Base-by-base conservation (phyloP, 2,113 vertebrate species). In the Climacteris rufus region DNA sequence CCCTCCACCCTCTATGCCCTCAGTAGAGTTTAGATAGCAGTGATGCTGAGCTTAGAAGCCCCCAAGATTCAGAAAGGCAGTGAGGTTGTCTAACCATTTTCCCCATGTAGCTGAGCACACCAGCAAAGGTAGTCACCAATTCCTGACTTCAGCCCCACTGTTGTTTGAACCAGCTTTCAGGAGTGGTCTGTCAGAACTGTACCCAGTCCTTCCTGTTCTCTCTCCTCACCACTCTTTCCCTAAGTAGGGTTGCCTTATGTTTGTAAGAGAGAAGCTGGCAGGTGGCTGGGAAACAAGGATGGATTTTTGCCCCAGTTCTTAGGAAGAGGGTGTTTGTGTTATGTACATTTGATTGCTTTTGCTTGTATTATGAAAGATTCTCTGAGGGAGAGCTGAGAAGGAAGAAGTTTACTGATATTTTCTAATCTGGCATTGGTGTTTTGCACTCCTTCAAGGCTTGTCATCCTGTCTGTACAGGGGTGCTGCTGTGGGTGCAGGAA, bases 71-170 rank as follows among this genome's bases (percentile, higher is more conserved):
- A 54, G 47, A 59, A 66, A 31, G 19, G 42, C 47, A 59, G 39
- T 28, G 27, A 57, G 10, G 23, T 83, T 0, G 0, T 37, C n/a
- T 61, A 45, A 21, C 3, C 5, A 7, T 49, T 76, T 64, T 19
- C 4, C 15, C n/a, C 20, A 19, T 6, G 9, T 6, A 54, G 16
- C 30, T 71, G 39, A 60, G 76, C 27, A 53, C 27, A 24, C 5
- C 12, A 28, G 2, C 19, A 15, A 7, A 28, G 20, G 56, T 30
- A 47, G 49, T 68, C 44, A 22, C 20, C 31, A 21, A 11, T 42
- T 87, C 40, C 56, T 68, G 27, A 47, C 28, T 72, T 90, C 69
- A 45, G 9, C 9, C 33, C 42, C 50, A 17, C 37, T 40, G 25
- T 24, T 76, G 13, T 28, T 85, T 25, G 63, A 54, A 30, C 7